Conservation (phyloP, 2,888 invertebrate genomes). For the Candidula unifasciata region DNA sequence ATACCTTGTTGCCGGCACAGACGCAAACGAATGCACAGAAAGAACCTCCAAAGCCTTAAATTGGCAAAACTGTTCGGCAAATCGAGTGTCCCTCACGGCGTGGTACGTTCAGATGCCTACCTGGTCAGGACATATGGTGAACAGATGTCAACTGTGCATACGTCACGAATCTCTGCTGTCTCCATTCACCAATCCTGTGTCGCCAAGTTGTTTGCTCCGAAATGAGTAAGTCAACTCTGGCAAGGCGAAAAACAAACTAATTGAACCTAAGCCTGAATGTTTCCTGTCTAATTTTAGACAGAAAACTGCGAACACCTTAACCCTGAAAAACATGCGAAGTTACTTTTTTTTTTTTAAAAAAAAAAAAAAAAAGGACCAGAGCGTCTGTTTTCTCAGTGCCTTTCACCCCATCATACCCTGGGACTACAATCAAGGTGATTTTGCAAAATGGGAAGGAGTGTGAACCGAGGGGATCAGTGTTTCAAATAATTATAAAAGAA, state of each 20-base stretch:
- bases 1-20: too few species aligned
- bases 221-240: not conserved
- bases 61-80: not conserved
- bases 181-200: not conserved
- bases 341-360: too few species aligned
- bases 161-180: slow-evolving; percentile 19
- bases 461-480: too few species aligned
- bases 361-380: not conserved
- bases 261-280: not conserved
- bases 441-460: too few species aligned
- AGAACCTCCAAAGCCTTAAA: too few species aligned
- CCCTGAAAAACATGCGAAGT: too few species aligned
- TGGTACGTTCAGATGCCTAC: not conserved
- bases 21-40: too few species aligned
- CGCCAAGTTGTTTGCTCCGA: not conserved
- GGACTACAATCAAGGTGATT: too few species aligned
- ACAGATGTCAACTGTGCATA: not conserved
- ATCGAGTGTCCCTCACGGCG: not conserved
- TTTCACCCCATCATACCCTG: too few species aligned
- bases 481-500: too few species aligned
- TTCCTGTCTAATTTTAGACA: not conserved
- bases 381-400: not conserved
- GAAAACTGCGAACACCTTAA: not conserved
- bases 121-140: not conserved
- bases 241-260: slow-evolving; percentile 13